phyloP scores from a whole-genome alignment of 2,113 vertebrate species.

The Fregetta grallaria region DNA sequence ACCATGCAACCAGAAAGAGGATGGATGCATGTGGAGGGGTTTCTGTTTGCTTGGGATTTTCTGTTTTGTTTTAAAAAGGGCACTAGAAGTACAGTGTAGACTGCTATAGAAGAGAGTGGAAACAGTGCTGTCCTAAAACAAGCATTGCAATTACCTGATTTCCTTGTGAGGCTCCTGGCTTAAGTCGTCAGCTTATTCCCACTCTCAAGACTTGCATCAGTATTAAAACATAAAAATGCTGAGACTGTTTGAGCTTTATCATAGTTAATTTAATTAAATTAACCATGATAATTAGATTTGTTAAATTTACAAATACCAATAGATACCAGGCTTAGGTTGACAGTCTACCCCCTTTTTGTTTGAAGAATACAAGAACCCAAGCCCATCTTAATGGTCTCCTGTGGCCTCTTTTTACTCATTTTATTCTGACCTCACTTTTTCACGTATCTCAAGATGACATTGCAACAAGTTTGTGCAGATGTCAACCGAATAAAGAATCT shows the following conservation, averaged over 20 bases:
- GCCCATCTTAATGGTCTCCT: neutral
- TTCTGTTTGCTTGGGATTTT: neutral
- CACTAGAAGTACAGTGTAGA: neutral
- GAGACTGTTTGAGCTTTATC: neutral
- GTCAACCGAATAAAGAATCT: constrained; percentile 82
- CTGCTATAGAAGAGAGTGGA: neutral
- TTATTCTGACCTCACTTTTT: neutral
- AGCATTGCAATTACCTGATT: neutral
- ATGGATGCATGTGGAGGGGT: neutral
- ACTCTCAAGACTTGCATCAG: neutral
- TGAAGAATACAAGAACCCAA: neutral
- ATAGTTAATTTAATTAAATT: neutral
- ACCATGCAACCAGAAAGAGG: neutral
- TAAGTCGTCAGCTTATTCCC: neutral
- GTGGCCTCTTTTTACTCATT: neutral
- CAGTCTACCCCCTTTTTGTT: neutral
- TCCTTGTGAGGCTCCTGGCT: neutral
- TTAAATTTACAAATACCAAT: neutral
- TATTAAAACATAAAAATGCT: neutral
- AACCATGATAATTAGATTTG: neutral
- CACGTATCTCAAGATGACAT: constrained; percentile 68
- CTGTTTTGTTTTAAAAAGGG: neutral
- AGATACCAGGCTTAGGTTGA: neutral
- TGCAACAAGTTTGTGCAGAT: constrained; percentile 83
- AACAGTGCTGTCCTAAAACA: neutral